A percentile compares a stretch with the other conserved stretches of the same genome.
phyloP scores from a whole-genome alignment of 2,888 invertebrate genomes.

The Erebia epiphron region DNA sequence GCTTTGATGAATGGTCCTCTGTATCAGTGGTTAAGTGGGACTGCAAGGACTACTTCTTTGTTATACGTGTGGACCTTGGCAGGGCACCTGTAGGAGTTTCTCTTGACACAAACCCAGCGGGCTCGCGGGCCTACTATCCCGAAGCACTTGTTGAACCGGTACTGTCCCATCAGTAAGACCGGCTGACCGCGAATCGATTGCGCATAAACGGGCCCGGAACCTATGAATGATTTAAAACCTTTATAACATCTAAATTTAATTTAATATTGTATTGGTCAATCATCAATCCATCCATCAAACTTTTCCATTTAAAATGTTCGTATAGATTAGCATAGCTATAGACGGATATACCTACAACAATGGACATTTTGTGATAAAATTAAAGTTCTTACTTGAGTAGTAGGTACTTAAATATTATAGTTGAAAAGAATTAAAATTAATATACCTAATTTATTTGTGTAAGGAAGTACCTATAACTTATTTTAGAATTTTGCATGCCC shows the following conservation, averaged over 20 bases:
- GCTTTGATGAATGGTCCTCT: too few species aligned
- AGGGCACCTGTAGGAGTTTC: conserved; percentile 43
- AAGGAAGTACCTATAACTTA: too few species aligned
- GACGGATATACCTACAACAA: too few species aligned
- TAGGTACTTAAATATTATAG: too few species aligned
- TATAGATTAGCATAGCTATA: too few species aligned
- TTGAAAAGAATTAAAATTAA: too few species aligned
- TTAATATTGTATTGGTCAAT: too few species aligned
- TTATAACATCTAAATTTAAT: conserved; percentile 5
- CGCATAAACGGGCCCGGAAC: conserved; percentile 31
- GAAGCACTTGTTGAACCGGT: conserved; percentile 45
- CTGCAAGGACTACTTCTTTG: conserved; percentile 23
- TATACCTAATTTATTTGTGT: background rate
- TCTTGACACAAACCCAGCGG: conserved; percentile 43
- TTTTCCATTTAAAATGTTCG: too few species aligned
- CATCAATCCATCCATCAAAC: too few species aligned
- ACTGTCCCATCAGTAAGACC: conserved; percentile 44
- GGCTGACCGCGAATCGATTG: conserved; percentile 46
- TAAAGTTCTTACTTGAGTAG: too few species aligned
- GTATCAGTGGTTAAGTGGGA: conserved; percentile 31
- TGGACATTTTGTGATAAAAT: too few species aligned
- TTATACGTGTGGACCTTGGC: conserved; percentile 45
- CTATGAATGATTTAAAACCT: conserved; percentile 4
- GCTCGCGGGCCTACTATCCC: conserved; percentile 29
- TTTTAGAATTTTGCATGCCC: too few species aligned